phyloP scores from a whole-genome alignment of 1,140 invertebrate genomes.

The Scylla paramamosain region DNA sequence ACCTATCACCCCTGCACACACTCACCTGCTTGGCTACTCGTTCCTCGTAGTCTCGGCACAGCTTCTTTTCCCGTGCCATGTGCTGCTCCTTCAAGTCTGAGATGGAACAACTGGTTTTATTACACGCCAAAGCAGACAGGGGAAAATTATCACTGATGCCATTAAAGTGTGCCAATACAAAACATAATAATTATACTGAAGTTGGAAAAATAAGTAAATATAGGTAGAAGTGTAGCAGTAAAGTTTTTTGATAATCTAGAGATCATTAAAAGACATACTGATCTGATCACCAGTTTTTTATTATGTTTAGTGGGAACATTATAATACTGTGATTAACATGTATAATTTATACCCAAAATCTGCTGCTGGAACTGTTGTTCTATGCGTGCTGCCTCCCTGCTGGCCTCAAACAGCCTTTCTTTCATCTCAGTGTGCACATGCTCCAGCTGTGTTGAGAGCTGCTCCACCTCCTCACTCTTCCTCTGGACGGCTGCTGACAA shows the following conservation, averaged over 20 bases:
- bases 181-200: too few relatives aligned
- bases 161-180: too few relatives aligned
- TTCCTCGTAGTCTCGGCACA: constrained; percentile 66
- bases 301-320: too few relatives aligned
- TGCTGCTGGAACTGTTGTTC: constrained; percentile 55
- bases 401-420: constrained; percentile 15
- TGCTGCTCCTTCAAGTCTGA: constrained; percentile 60
- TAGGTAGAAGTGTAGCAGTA: too few relatives aligned
- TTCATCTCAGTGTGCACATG: constrained; percentile 32
- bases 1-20: too few relatives aligned
- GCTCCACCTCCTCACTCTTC: constrained; percentile 44
- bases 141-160: not conserved
- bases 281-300: too few relatives aligned
- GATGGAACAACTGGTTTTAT: too few relatives aligned
- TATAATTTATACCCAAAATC: constrained; percentile 35
- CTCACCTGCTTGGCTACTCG: constrained; percentile 57
- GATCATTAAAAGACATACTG: too few relatives aligned
- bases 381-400: constrained; percentile 28
- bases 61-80: constrained; percentile 55
- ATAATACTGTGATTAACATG: too few relatives aligned
- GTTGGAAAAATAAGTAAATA: too few relatives aligned
- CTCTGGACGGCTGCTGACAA: not conserved
- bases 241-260: too few relatives aligned
- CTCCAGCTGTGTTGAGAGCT: constrained; percentile 30
- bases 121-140: too few relatives aligned